Evolutionary conservation across 2,888 invertebrate genomes (phyloP).

Genomic region (Leptinotarsa haldemani): DNA sequence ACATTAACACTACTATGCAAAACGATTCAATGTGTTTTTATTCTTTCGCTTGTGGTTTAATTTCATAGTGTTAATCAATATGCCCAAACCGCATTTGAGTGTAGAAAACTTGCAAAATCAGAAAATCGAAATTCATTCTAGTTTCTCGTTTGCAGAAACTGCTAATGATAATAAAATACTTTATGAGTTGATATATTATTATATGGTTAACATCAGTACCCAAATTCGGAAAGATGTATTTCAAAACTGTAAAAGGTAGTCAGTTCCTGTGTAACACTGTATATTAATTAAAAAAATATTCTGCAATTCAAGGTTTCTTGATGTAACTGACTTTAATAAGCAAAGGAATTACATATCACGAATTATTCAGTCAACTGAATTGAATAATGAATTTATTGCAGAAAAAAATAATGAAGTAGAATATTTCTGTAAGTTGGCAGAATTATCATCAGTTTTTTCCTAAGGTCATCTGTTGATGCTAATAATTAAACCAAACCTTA

Average conservation of each 20-base stretch:
- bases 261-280: background rate
- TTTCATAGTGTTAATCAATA: too few relatives aligned
- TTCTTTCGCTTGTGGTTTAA: too few relatives aligned
- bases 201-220: too few relatives aligned
- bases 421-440: too few relatives aligned
- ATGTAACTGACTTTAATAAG: background rate
- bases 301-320: background rate
- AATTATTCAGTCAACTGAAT: background rate
- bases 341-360: background rate
- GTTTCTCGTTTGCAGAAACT: background rate
- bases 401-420: too few relatives aligned
- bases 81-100: too few relatives aligned
- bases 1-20: too few relatives aligned
- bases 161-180: too few relatives aligned
- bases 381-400: background rate
- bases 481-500: too few relatives aligned
- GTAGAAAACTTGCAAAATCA: background rate
- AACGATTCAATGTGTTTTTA: too few relatives aligned
- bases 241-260: background rate
- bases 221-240: too few relatives aligned
- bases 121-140: background rate
- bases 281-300: background rate
- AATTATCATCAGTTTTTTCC: background rate
- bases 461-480: background rate
- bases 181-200: too few relatives aligned